Percentiles rank a stretch among this genome's conserved stretches.
phyloP scores from a whole-genome alignment of 2,888 invertebrate species.

The Smittia aterrima region DNA sequence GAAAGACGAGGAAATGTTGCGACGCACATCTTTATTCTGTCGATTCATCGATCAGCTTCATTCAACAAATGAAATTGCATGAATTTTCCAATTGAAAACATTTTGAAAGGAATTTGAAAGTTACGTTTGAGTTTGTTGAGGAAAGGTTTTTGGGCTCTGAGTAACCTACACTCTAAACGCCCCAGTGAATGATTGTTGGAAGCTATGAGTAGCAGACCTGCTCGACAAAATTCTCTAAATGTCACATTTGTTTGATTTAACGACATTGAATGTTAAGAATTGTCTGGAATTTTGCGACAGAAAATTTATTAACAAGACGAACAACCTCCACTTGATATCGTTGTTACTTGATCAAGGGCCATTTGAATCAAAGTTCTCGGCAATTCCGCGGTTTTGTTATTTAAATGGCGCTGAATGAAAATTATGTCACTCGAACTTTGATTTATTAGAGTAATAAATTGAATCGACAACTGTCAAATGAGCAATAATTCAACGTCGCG shows the following conservation, averaged over 20 bases:
- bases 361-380: not conserved
- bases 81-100: not conserved
- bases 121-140: too few relatives aligned
- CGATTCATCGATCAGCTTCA: constrained; percentile 7
- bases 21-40: constrained; percentile 15
- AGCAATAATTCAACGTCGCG: constrained; percentile 37
- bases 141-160: too few relatives aligned
- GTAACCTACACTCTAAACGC: too few relatives aligned
- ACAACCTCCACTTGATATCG: constrained; percentile 13
- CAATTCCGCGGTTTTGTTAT: not conserved
- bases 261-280: constrained; percentile 20
- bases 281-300: not conserved
- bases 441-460: constrained; percentile 32
- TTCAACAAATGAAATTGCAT: not conserved
- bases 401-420: constrained; percentile 12
- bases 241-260: constrained; percentile 20
- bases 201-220: too few relatives aligned
- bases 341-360: not conserved
- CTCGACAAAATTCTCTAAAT: not conserved
- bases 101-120: too few relatives aligned
- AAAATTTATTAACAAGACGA: not conserved
- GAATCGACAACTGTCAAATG: constrained; percentile 25
- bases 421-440: constrained; percentile 24
- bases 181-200: too few relatives aligned
- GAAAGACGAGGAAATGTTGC: not conserved